A percentile compares a stretch with the other conserved stretches of the same genome.
phyloP scores from a whole-genome alignment of 2,797 vertebrate genomes.

The Hyperoplus immaculatus region DNA sequence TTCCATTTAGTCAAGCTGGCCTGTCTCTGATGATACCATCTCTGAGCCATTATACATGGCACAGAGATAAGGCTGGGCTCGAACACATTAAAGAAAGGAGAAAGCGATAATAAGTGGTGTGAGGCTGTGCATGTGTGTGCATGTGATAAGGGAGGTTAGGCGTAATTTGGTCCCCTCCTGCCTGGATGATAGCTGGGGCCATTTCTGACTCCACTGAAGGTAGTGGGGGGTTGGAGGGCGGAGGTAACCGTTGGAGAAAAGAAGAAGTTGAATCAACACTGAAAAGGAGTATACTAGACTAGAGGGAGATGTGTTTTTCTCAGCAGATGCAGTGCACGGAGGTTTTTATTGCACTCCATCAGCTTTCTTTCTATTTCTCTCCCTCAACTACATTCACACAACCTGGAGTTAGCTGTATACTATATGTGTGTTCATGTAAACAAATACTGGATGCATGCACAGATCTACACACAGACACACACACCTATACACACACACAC shows the following conservation, averaged over 20 bases:
- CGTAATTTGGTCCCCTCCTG: conserved; percentile 42
- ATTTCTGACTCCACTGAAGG: conserved; percentile 25
- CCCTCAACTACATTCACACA: not conserved
- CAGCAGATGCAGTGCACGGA: conserved; percentile 16
- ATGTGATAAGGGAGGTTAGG: conserved; percentile 53
- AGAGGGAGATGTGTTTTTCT: conserved; percentile 37
- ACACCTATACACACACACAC: not conserved
- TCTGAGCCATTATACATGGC: conserved; percentile 67
- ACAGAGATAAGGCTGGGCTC: conserved; percentile 56
- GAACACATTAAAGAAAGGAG: conserved; percentile 58
- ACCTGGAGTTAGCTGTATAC: not conserved
- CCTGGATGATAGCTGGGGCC: conserved; percentile 30
- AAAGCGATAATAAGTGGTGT: conserved; percentile 37
- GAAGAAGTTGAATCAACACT: conserved; percentile 46
- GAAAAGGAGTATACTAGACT: conserved; percentile 16
- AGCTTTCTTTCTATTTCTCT: not conserved
- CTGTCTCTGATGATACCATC: conserved; percentile 78
- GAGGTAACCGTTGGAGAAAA: conserved; percentile 34
- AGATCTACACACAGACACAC: not conserved
- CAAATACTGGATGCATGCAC: not conserved
- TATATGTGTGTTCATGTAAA: not conserved
- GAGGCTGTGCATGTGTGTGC: conserved; percentile 21
- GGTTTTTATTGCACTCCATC: conserved; percentile 12
- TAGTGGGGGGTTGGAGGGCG: not conserved
- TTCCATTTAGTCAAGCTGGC: conserved; percentile 79